These are phyloP conservation scores for Thelaira solivaga DNA, from an alignment of 2,888 invertebrate genomes.

Conservation along the genomic window DNA sequence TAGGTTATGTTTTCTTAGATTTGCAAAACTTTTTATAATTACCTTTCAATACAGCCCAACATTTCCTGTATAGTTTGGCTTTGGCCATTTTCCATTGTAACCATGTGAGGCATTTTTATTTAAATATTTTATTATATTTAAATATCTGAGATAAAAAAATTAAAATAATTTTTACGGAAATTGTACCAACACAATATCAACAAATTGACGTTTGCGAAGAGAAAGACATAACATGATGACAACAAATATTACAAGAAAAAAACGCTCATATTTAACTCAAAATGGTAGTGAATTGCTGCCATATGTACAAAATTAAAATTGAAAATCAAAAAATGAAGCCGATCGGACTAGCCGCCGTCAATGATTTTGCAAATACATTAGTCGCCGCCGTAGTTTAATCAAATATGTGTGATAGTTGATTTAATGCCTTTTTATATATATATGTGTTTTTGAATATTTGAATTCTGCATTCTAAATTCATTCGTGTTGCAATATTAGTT, in stretches of 20 bases:
- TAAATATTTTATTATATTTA: background rate
- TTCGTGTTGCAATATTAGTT: too few relatives aligned
- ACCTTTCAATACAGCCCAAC: slow-evolving; percentile 96
- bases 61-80: slow-evolving; percentile 86
- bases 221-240: slow-evolving; percentile 9
- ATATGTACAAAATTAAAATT: too few relatives aligned
- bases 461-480: too few relatives aligned
- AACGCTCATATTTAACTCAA: background rate
- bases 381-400: too few relatives aligned
- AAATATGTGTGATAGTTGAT: too few relatives aligned
- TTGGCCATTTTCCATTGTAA: slow-evolving; percentile 77
- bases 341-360: too few relatives aligned
- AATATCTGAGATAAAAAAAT: background rate
- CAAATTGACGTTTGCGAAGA: slow-evolving; percentile 45
- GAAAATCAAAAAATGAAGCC: too few relatives aligned
- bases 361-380: too few relatives aligned
- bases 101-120: slow-evolving; percentile 72
- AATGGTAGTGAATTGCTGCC: background rate
- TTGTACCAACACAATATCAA: slow-evolving; percentile 48
- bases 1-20: slow-evolving; percentile 59
- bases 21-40: slow-evolving; percentile 65
- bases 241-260: background rate
- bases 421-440: too few relatives aligned
- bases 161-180: background rate
- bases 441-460: too few relatives aligned